Conservation (phyloP, 1,140 invertebrate genomes). For the Chrysomallon squamiferum region DNA sequence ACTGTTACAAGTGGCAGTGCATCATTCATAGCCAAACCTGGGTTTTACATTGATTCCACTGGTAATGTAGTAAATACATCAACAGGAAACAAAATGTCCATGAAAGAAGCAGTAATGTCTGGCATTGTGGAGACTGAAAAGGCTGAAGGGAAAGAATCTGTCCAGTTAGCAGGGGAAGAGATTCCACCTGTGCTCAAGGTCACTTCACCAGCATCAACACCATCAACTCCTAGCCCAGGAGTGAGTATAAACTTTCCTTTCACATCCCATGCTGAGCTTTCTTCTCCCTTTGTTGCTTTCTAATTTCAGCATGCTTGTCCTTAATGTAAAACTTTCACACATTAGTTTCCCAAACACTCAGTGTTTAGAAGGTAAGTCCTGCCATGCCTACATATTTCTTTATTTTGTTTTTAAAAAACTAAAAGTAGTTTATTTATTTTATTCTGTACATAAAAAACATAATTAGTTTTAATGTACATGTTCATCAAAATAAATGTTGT, state of each 20-base stretch:
- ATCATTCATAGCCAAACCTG: slow-evolving; percentile 40
- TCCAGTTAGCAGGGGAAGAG: slow-evolving; percentile 27
- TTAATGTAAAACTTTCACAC: too few species aligned
- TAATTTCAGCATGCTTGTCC: too few species aligned
- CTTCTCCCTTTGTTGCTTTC: background rate
- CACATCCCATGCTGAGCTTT: background rate
- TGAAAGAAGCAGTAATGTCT: slow-evolving; percentile 81
- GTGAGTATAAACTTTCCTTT: background rate
- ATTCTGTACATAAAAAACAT: too few species aligned
- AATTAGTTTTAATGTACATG: too few species aligned
- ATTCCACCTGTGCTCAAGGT: slow-evolving; percentile 26
- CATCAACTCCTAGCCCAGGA: slow-evolving; percentile 7
- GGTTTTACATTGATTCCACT: slow-evolving; percentile 43
- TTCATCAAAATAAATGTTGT: too few species aligned
- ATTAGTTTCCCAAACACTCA: too few species aligned
- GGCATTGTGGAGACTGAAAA: slow-evolving; percentile 80
- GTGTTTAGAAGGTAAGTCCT: too few species aligned
- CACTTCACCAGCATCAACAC: slow-evolving; percentile 1
- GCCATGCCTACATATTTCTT: too few species aligned
- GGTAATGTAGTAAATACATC: slow-evolving; percentile 44
- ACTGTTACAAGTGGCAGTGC: slow-evolving; percentile 34
- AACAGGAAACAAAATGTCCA: slow-evolving; percentile 45
- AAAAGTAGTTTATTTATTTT: too few species aligned
- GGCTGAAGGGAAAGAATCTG: slow-evolving; percentile 31
- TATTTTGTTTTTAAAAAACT: too few species aligned